phyloP scores from a whole-genome alignment of 1,140 invertebrate species.

The Drosophila lacteicornis region DNA sequence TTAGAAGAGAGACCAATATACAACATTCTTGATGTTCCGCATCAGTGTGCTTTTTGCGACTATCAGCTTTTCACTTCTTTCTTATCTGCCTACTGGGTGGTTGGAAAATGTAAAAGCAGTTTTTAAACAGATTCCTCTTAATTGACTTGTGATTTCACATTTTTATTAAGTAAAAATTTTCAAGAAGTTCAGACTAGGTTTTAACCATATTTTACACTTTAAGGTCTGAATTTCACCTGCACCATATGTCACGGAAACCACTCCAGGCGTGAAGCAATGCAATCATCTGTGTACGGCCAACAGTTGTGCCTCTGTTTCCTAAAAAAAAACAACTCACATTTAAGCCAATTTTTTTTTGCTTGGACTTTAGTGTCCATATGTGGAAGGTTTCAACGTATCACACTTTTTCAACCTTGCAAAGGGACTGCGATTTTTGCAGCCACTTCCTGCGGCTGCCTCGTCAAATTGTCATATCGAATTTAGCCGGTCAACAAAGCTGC shows the following conservation, averaged over 20 bases:
- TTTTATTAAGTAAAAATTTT: neutral
- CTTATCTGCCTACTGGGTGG: no score
- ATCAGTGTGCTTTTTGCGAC: neutral
- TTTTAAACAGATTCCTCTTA: no score
- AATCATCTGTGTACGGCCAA: constrained; percentile 27
- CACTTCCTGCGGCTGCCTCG: constrained; percentile 15
- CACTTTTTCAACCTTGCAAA: neutral
- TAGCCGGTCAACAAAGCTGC: constrained; percentile 47
- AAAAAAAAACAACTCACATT: neutral
- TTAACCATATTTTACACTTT: neutral
- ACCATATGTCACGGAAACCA: constrained; percentile 4
- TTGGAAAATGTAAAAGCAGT: no score
- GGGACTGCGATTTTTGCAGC: constrained; percentile 3
- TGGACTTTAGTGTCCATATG: neutral
- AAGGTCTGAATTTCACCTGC: constrained; percentile 7
- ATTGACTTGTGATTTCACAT: no score
- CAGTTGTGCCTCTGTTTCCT: constrained; percentile 19
- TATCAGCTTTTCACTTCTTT: no score
- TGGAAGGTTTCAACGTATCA: constrained; percentile 2
- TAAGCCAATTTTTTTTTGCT: constrained; percentile 8
- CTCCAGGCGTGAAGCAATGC: constrained; percentile 29
- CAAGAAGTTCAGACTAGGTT: neutral
- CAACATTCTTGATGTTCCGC: neutral
- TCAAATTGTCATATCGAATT: constrained; percentile 62
- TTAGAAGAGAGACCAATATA: neutral